Evolutionary conservation across 2,113 vertebrate genomes (phyloP), one percentile per base, ranked within the genome.

Genomic region (Hippocampus zosterae): DNA sequence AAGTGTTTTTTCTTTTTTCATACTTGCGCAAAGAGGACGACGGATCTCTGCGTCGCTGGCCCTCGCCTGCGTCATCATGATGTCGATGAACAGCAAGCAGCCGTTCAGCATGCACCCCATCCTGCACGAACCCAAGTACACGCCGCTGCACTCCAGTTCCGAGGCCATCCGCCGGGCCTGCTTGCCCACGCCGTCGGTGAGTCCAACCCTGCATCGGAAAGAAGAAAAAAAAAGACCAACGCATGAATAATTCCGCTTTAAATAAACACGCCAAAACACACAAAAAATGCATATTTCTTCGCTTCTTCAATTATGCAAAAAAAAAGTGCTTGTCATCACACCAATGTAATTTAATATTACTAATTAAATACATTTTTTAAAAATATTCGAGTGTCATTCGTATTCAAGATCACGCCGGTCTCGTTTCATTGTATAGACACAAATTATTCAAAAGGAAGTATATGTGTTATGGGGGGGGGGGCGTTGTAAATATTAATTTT

Each of bases 21-120:
- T 19, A 42, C 48, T 42, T 48, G 23, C 72, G 71, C 56, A 87
- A 70, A 77, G 55, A 87, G 65, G 78, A 90, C 33, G 76, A 87
- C 81, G 69, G 67, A 77, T 83, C 76, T n/a, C 79, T 81, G 88
- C 76, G 86, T 60, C 2, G 6, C 57, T 18, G 15, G 15, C 84
- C 41, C 78, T 84, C 15, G 76, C 81, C 67, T 83, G 87, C 76
- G 88, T 89, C 78, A 90, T 87, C 88, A 95, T 96, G 95, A 96
- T 96, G 95, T 95, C 95, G 85, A 96, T 96, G 95, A 96, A 96
- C 91, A 96, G 95, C 94, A 96, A 96, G 77, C 95, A 96, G 88
- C 89, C 94, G 64, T 95, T 96, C 91, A 90, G 93, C 79, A 95
- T 96, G 95, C 95, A 96, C 87, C 94, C 95, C 61, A 94, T 96